Percentiles rank a stretch among this genome's conserved stretches.
Conservation (phyloP, 2,113 vertebrate genomes). For the Emydocephalus ijimae region DNA sequence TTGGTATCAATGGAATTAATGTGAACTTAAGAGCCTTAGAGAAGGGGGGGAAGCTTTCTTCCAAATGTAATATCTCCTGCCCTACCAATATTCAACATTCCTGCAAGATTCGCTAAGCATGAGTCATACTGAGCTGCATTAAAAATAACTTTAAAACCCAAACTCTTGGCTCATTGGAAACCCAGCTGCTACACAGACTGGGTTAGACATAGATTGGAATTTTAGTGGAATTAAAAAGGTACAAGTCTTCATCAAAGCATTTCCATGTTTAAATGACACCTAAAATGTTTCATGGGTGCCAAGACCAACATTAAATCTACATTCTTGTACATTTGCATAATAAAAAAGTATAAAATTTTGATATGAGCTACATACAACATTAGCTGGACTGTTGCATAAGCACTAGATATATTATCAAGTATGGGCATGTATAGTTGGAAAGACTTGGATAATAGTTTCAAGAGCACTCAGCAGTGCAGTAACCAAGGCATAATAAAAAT, state of each 20-base stretch:
- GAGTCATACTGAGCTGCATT: constrained; percentile 12
- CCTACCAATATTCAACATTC: background rate
- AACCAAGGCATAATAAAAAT: background rate
- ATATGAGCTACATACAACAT: background rate
- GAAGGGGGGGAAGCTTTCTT: background rate
- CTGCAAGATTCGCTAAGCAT: background rate
- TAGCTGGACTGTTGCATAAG: background rate
- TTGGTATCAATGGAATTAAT: background rate
- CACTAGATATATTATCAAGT: background rate
- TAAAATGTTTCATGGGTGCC: background rate
- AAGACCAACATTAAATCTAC: background rate
- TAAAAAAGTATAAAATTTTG: background rate
- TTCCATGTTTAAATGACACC: background rate
- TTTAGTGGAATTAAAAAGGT: background rate
- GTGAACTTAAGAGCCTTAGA: background rate
- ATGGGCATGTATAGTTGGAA: background rate
- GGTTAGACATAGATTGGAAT: background rate
- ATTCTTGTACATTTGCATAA: background rate
- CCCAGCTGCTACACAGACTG: background rate
- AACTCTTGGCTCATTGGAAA: constrained; percentile 3
- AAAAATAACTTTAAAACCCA: constrained; percentile 16
- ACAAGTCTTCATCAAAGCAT: background rate
- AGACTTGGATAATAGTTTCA: background rate
- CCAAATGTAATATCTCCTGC: background rate
- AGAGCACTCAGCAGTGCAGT: background rate